Base-by-base conservation (phyloP, 2,113 vertebrate species). In the Dinomys branickii region DNA sequence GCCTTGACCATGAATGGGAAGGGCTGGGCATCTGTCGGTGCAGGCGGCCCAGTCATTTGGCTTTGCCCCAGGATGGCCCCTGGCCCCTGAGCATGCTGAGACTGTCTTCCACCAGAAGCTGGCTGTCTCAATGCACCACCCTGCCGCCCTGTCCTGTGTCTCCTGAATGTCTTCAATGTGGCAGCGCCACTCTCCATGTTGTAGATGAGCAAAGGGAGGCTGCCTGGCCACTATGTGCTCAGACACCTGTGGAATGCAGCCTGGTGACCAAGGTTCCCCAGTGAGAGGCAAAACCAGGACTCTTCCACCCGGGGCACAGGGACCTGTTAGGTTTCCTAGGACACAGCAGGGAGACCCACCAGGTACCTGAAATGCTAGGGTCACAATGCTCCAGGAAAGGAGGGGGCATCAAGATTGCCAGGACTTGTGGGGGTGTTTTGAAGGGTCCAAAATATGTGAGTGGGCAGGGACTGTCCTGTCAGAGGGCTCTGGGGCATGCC, bases 61-160 rank as follows among this genome's bases (percentile, higher is more conserved):
- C n/a, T 89, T 67, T 54, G 41, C 81, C 65, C 50, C 67, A 28
- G 47, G 52, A 61, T 52, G 47, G 90, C 63, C 58, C 52, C 35
- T 3, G 63, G 69, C 7, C 65, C 35, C 10, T 5, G 14, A 67
- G 28, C 54, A n/a, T 30, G 47, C 58, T 47, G 50, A 65, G 2
- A 8, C 33, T 16, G 30, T n/a, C 54, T 56, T 83, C 28, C 0
- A 2, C 28, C 0, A 28, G 69, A 41, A 41, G 93, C 14, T 41
- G 8, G 61, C 8, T 12, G 0, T 0, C 16, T 47, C 56, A 17
- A 0, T 12, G 28, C 13, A n/a, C 44, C 20, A 65, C 3, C 17
- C 20, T 61, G 22, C 33, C 10, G 3, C 10, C 59, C 33, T 17
- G 17, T 13, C 59, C 33, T 17, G 17, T 41, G 69, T 84, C 75